Evolutionary conservation across 2,888 invertebrate genomes (phyloP).

Genomic region (Carabus problematicus): DNA sequence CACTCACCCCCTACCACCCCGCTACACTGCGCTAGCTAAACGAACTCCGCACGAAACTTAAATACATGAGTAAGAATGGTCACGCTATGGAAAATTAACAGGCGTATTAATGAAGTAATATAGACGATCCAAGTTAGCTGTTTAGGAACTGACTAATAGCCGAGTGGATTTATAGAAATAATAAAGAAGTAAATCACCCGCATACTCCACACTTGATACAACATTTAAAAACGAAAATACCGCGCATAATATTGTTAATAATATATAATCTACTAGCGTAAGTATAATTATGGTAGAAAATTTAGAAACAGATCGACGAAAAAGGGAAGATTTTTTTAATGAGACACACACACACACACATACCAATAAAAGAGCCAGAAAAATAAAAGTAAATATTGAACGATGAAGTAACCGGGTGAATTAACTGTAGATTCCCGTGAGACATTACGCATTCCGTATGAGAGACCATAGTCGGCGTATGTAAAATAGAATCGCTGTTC

Average conservation of each 20-base stretch:
- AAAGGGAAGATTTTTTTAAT: too few species aligned
- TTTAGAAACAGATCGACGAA: too few species aligned
- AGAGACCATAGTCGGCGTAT: not conserved
- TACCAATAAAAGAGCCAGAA: too few species aligned
- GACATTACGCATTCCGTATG: constrained; percentile 5
- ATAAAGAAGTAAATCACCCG: constrained; percentile 9
- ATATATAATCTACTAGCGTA: not conserved
- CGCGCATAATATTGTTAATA: not conserved
- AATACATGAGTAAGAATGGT: constrained; percentile 27
- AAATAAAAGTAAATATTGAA: too few species aligned
- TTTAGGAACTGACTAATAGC: constrained; percentile 35
- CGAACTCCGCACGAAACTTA: constrained; percentile 30
- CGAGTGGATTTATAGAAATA: constrained; percentile 33
- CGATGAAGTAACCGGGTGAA: too few species aligned
- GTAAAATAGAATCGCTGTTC: not conserved
- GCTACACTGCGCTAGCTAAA: constrained; percentile 11
- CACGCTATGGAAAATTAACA: constrained; percentile 24
- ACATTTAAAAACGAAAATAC: not conserved
- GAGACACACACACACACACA: too few species aligned
- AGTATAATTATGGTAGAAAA: too few species aligned
- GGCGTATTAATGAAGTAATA: constrained; percentile 35
- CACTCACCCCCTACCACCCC: not conserved
- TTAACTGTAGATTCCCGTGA: not conserved
- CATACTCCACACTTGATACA: constrained; percentile 2
- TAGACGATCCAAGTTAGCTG: constrained; percentile 28